Conservation (phyloP, 2,797 vertebrate genomes). For the Phataginus tetradactyla region DNA sequence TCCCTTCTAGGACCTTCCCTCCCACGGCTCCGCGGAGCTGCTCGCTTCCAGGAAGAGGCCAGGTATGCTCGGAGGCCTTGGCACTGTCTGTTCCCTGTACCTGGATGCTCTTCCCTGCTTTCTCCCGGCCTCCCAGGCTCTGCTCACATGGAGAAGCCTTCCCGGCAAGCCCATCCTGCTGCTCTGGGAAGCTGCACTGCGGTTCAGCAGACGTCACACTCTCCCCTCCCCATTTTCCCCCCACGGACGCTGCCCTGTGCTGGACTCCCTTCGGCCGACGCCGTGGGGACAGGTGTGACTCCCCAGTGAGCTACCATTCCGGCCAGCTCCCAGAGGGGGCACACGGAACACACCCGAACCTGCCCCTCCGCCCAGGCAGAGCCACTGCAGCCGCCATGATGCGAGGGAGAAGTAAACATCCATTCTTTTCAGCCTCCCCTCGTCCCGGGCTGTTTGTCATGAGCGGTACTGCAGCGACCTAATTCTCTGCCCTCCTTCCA, state of each 20-base stretch:
- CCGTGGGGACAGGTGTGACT: fast-evolving
- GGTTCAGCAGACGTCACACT: too few species aligned
- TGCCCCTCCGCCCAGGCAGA: neutral
- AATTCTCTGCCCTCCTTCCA: fast-evolving
- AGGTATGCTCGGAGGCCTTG: neutral
- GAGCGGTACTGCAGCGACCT: neutral
- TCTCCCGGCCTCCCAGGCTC: neutral
- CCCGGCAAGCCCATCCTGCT: neutral
- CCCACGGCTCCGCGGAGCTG: neutral
- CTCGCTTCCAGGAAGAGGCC: neutral
- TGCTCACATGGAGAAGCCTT: neutral
- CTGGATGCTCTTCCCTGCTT: neutral
- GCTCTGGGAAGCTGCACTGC: fast-evolving
- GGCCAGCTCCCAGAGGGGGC: neutral
- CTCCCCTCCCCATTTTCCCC: neutral
- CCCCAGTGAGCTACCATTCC: neutral
- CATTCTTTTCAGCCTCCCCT: fast-evolving
- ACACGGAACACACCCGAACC: fast-evolving
- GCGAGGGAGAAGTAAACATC: neutral
- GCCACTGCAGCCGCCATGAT: fast-evolving
- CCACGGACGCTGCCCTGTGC: fast-evolving
- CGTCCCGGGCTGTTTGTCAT: neutral
- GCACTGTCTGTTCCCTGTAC: neutral
- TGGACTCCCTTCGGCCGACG: neutral
- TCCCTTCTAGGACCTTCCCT: neutral